Percentiles rank a stretch among this genome's conserved stretches.
These are phyloP conservation scores for Stichopus horrens DNA, from an alignment of 53 echinoderm and acorn worm genomes.

Conservation along the genomic window DNA sequence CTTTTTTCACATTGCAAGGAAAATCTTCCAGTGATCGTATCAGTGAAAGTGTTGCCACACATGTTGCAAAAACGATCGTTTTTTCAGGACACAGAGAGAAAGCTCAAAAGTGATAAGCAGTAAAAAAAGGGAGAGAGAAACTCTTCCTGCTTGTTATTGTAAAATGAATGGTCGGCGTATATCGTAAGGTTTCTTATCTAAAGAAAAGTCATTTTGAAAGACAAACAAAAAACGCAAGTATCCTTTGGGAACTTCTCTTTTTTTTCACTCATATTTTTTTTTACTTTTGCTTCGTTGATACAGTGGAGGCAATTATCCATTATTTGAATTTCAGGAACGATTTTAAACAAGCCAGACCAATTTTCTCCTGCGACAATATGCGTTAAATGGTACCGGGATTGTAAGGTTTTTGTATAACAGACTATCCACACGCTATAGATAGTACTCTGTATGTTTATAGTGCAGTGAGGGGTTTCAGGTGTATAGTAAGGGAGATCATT, in stretches of 20 bases:
- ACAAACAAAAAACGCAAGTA: conserved; percentile 6
- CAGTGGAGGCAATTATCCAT: not conserved
- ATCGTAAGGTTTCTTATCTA: conserved; percentile 13
- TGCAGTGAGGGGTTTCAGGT: no score
- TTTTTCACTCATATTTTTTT: not conserved
- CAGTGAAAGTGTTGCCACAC: conserved; percentile 11
- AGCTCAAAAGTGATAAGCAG: not conserved
- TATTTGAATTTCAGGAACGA: no score
- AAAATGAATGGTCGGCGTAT: not conserved
- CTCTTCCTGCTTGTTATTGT: not conserved
- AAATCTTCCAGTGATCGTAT: no score
- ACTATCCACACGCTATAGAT: no score
- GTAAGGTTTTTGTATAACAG: no score
- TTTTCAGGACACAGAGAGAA: conserved; percentile 10
- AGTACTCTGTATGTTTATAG: no score
- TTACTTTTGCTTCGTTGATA: not conserved
- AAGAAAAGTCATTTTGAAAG: conserved; percentile 26
- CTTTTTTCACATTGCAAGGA: no score
- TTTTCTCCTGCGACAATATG: no score
- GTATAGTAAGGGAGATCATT: no score
- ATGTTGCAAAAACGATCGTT: not conserved
- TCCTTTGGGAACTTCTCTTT: not conserved
- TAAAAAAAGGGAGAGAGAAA: not conserved
- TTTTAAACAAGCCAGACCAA: no score
- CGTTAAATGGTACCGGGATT: no score